Evolutionary conservation across 35 echinoderm and acorn worm genomes (phyloP).

Genomic region (Patiria miniata): DNA sequence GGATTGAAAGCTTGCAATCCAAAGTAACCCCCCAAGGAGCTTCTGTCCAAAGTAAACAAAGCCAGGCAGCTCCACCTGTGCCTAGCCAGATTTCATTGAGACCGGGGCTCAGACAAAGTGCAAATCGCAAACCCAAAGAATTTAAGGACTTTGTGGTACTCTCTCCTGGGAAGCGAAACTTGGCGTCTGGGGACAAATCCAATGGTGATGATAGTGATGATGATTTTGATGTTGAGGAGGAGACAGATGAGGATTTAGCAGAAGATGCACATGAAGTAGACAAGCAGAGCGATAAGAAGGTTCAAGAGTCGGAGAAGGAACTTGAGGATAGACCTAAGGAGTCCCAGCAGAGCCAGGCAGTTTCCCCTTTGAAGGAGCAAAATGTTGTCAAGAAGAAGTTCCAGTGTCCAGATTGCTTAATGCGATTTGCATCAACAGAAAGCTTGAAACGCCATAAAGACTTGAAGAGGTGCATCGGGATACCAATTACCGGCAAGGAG

Average conservation of each 20-base stretch:
- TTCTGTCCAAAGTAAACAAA: too few relatives aligned
- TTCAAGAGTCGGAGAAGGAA: too few relatives aligned
- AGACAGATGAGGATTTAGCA: neutral
- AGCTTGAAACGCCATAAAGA: neutral
- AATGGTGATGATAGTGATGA: slow-evolving; percentile 12
- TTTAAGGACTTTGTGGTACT: neutral
- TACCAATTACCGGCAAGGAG: neutral
- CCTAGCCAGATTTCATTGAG: neutral
- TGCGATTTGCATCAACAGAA: neutral
- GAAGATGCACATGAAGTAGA: neutral
- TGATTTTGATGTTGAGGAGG: neutral
- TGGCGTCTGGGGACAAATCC: neutral
- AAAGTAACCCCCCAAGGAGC: too few relatives aligned
- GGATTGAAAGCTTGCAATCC: too few relatives aligned
- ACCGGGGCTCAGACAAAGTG: neutral
- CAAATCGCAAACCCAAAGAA: neutral
- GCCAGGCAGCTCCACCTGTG: too few relatives aligned
- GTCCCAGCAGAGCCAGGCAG: too few relatives aligned
- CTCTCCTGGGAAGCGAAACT: neutral
- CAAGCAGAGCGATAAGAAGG: neutral
- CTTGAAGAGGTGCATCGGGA: neutral
- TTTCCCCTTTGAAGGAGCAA: too few relatives aligned
- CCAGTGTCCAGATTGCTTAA: neutral
- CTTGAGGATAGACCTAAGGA: too few relatives aligned
- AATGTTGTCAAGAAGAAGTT: neutral